Evolutionary conservation across 37 sponge, comb jelly and placozoan genomes (phyloP), one percentile per base, ranked within the genome.

Genomic region (Ephydatia muelleri): DNA sequence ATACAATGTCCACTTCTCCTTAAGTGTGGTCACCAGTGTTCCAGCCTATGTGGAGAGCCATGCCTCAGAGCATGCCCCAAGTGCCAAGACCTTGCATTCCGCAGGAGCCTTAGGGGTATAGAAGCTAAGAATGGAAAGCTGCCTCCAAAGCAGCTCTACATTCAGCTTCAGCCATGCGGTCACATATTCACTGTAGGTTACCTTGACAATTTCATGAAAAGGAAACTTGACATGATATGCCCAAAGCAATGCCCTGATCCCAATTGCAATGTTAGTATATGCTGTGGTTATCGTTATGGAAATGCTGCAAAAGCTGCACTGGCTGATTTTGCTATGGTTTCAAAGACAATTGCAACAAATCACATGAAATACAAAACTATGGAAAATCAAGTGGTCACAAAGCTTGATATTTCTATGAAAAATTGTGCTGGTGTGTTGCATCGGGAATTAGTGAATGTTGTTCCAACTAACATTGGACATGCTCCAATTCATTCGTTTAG

Each of bases 41-140:
- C 27, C 26, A 80, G 86, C 23, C 72, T 86, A 27, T 86, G 86
- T 72, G 86, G 86, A 13, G 86, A 86, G 72, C 47, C 30, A 25
- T 86, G 86, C 38, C 86, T 80, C 31, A n/a, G 0, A 8, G 33
- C 79, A 2, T 86, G 86, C 22, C 38, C 71, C 23, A 57, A 80
- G 34, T 86, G 86, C 70, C 40, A 86, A 5, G 70, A 79, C 6
- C 32, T 70, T 2, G 79, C 72, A 13, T 88, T 88, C 31, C 65
- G 21, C 9, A 70, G 3, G 66, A 57, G 38, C 66, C 26, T 13
- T 23, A 23, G 69, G 81, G 70, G 16, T 33, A 35, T 40, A 40
- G 38, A 14, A 47, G 69, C 5, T 70, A 70, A n/a, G 29, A 43
- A 33, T 16, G 21, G 27, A 49, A 68, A 27, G 27, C 33, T 23